These are phyloP conservation scores for Prunella strophiata DNA, from an alignment of 2,797 vertebrate genomes.

Conservation along the genomic window DNA sequence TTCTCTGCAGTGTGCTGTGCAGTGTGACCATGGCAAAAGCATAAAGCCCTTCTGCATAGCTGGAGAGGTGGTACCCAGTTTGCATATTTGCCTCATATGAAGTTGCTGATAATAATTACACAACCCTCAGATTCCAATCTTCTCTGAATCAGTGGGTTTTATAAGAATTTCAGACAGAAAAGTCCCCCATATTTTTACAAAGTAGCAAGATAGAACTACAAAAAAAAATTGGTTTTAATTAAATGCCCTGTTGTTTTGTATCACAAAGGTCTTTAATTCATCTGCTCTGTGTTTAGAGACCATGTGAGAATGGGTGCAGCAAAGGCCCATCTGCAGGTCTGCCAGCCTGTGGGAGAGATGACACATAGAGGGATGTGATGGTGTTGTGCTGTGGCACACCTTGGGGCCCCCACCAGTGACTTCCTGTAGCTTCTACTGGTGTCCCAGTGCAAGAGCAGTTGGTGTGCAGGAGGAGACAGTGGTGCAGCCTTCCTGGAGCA, in stretches of 20 bases:
- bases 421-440: not conserved
- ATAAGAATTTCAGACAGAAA: conserved; percentile 34
- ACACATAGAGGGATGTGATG: not conserved
- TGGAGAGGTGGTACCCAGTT: not conserved
- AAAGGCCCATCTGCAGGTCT: not conserved
- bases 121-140: not conserved
- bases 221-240: conserved; percentile 42
- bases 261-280: not conserved
- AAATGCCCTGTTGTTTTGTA: not conserved
- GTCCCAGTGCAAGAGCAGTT: not conserved
- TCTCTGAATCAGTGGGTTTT: conserved; percentile 32
- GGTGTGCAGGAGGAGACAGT: not conserved
- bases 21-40: not conserved
- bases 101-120: not conserved
- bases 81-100: not conserved
- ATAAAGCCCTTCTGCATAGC: not conserved
- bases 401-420: not conserved
- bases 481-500: not conserved
- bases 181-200: conserved; percentile 55
- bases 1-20: not conserved
- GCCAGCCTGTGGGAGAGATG: not conserved
- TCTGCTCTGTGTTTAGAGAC: not conserved
- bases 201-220: not conserved
- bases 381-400: not conserved
- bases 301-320: accelerated